Evolutionary conservation across 2,113 vertebrate genomes (phyloP).

Genomic region (Myxocyprinus asiaticus): DNA sequence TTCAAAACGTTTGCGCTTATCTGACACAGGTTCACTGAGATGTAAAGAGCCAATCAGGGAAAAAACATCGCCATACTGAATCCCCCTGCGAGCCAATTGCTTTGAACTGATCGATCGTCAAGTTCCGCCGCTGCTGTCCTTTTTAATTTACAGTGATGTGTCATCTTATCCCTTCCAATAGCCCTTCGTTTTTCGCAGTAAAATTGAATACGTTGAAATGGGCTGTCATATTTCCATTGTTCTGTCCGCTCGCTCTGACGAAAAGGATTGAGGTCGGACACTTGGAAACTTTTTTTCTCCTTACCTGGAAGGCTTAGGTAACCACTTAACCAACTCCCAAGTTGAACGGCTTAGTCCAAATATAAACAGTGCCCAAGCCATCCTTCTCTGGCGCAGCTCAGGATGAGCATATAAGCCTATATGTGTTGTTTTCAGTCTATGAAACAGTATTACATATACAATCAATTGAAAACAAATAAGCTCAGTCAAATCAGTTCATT

Average conservation of each 20-base stretch:
- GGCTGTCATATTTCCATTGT: too few species aligned
- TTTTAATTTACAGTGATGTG: too few species aligned
- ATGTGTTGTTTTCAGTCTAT: too few species aligned
- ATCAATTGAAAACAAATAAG: too few species aligned
- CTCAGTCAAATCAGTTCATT: too few species aligned
- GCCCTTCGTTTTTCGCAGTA: too few species aligned
- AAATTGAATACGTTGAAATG: too few species aligned
- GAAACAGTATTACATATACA: too few species aligned
- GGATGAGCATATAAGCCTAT: too few species aligned
- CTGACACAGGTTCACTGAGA: constrained; percentile 3
- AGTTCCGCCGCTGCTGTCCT: neutral
- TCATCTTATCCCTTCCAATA: too few species aligned
- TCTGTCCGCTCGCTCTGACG: too few species aligned
- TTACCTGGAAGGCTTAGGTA: constrained; percentile 30
- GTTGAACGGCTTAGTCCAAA: constrained; percentile 27
- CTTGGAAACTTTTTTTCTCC: neutral
- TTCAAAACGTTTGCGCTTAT: neutral
- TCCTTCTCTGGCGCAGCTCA: neutral
- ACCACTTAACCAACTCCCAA: neutral
- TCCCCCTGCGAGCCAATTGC: neutral
- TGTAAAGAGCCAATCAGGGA: constrained; percentile 1
- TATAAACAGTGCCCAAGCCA: constrained; percentile 16
- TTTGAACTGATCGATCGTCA: constrained; percentile 7
- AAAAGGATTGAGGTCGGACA: neutral
- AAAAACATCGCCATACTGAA: neutral